A percentile compares a stretch with the other conserved stretches of the same genome.
Evolutionary conservation across 2,888 invertebrate species (phyloP).

Genomic region (Diploptera punctata): DNA sequence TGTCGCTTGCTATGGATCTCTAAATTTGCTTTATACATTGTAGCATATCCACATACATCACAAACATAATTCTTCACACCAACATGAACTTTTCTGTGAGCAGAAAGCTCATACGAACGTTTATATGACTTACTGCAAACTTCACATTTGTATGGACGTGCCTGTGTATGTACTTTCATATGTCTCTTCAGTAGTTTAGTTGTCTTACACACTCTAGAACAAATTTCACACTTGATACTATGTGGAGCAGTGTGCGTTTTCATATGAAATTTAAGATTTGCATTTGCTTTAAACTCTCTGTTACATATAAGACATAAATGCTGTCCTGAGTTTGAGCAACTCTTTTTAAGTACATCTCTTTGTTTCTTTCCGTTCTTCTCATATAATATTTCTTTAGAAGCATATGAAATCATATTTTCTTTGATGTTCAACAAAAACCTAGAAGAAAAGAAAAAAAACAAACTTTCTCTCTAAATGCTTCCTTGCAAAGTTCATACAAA

Average conservation of each 20-base stretch:
- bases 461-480: slow-evolving; percentile 1
- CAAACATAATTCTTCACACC: slow-evolving; percentile 49
- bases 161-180: slow-evolving; percentile 51
- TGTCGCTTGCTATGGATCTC: slow-evolving; percentile 50
- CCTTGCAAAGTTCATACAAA: too few species aligned
- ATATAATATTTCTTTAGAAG: too few species aligned
- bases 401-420: not conserved
- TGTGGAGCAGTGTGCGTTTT: slow-evolving; percentile 56
- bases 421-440: not conserved
- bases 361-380: too few species aligned
- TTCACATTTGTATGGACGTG: slow-evolving; percentile 34
- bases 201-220: slow-evolving; percentile 46
- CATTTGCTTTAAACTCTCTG: slow-evolving; percentile 13
- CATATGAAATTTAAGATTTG: slow-evolving; percentile 48
- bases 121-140: slow-evolving; percentile 37
- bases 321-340: too few species aligned
- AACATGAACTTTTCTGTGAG: slow-evolving; percentile 51
- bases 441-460: not conserved
- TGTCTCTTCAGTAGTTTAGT: slow-evolving; percentile 46
- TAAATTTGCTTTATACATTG: slow-evolving; percentile 50
- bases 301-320: slow-evolving; percentile 14
- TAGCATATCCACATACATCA: slow-evolving; percentile 49
- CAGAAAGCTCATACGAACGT: slow-evolving; percentile 40
- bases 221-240: slow-evolving; percentile 50
- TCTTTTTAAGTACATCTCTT: too few species aligned